phyloP scores from a whole-genome alignment of 2,113 vertebrate species.

The Lynx canadensis region DNA sequence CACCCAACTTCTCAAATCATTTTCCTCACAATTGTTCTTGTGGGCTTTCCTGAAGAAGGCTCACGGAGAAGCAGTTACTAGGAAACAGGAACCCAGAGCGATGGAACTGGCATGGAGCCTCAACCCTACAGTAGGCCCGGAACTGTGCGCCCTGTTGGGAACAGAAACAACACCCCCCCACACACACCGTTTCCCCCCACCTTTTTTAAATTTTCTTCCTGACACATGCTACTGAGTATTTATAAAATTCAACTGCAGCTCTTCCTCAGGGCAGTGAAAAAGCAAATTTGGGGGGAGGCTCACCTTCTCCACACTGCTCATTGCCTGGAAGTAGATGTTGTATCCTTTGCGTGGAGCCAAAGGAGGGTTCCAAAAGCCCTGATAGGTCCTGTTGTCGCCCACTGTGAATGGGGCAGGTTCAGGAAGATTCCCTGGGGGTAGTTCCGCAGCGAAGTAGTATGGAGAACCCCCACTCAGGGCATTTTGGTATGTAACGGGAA shows the following conservation, averaged over 20 bases:
- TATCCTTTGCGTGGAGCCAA: slow-evolving; percentile 97
- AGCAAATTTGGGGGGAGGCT: slow-evolving; percentile 25
- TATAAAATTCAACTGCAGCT: not conserved
- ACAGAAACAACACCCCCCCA: not conserved
- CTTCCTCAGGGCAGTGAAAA: not conserved
- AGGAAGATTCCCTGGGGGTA: slow-evolving; percentile 93
- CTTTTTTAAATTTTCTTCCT: not conserved
- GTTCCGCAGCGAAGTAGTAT: slow-evolving; percentile 97
- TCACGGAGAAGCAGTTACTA: not conserved
- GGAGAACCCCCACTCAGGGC: slow-evolving; percentile 91
- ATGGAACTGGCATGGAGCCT: not conserved
- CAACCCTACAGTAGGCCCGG: not conserved
- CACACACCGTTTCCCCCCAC: not conserved
- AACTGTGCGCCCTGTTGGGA: not conserved
- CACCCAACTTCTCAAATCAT: slow-evolving; percentile 57
- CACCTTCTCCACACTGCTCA: slow-evolving; percentile 99
- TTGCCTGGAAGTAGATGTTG: slow-evolving; percentile 99
- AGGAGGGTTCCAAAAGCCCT: slow-evolving; percentile 97
- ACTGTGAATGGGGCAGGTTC: slow-evolving; percentile 97
- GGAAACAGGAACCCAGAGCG: slow-evolving; percentile 43
- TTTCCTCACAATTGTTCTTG: slow-evolving; percentile 56
- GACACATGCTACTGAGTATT: not conserved
- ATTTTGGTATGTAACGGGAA: slow-evolving; percentile 94
- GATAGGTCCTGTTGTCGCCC: slow-evolving; percentile 98
- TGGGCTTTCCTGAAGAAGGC: slow-evolving; percentile 48